Conservation (phyloP, 2,888 invertebrate genomes). For the Rotaria sp. region DNA sequence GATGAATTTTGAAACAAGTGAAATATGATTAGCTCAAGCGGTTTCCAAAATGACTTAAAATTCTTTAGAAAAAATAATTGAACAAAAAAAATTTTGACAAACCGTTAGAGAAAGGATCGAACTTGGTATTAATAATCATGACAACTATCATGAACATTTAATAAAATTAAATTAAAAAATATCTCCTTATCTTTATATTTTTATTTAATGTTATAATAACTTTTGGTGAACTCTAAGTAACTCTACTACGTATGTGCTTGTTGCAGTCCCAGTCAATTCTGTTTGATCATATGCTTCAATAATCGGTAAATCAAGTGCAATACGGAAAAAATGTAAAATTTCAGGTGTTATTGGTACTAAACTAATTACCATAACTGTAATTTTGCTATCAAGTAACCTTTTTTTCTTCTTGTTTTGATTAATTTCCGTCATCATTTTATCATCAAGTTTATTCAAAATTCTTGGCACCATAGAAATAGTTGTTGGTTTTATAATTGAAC, state of each 20-base stretch:
- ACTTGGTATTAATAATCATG: no score
- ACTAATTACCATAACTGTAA: constrained; percentile 84
- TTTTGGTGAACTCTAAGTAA: no score
- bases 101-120: no score
- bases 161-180: no score
- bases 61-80: no score
- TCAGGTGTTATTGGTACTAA: constrained; percentile 87
- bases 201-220: no score
- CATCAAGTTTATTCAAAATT: constrained; percentile 85
- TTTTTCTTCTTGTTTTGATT: constrained; percentile 64
- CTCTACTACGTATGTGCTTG: constrained; percentile 45
- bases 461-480: constrained; percentile 90
- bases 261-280: constrained; percentile 50
- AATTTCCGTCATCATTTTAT: constrained; percentile 61
- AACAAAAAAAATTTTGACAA: no score
- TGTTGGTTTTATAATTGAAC: constrained; percentile 57
- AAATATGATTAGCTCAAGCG: no score
- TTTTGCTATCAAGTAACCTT: constrained; percentile 79
- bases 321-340: constrained; percentile 59
- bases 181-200: no score
- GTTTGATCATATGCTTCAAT: constrained; percentile 57
- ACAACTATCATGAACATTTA: no score
- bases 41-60: no score
- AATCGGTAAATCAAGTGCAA: constrained; percentile 51
- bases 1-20: no score